Evolutionary conservation across 2,797 vertebrate genomes (phyloP), one percentile per base, ranked within the genome.

Genomic region (Threskiornis aethiopicus): DNA sequence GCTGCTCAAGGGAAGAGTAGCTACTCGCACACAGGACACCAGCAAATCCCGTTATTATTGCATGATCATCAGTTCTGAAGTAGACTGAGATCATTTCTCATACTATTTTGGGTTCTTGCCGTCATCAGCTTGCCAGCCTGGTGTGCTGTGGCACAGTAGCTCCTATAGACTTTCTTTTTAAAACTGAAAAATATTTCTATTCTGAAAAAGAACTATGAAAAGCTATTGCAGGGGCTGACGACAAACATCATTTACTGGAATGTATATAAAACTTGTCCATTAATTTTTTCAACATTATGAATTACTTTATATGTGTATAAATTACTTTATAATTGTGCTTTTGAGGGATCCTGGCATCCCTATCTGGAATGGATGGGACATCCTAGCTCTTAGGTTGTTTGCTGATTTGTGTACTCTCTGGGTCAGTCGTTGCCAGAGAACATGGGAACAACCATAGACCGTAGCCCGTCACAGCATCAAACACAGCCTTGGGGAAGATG

Each of bases 51-150:
- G 0, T 10, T 16, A 5, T 3, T 25, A 11, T 0, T 21, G 37
- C 10, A 2, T 3, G 22, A 3, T 2, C 28, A 1, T 3, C 8
- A 0, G 2, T 19, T 39, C 79, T 18, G 51, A 37, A 5, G 28
- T 3, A 20, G 26, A 3, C 15, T 0, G 26, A 35, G 51, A 3
- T 5, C 41, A 20, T 39, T 47, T 41, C 31, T 67, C 8, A 2
- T 8, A 1, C 16, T 46, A 2, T 14, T 47, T 29, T 5, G 41
- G 57, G 35, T 49, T 49, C 66, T 64, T 31, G 39, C 64, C 2
- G 3, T 10, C 11, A 1, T 8, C 13, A 2, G 7, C 33, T 14
- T 21, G 41, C 26, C 41, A 41, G 76, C 71, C 58, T 6, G 44
- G 10, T 18, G 16, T 33, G 33, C 46, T 7, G 33, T 5, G 16